Evolutionary conservation across 2,888 invertebrate genomes (phyloP), one percentile per base, ranked within the genome.

Genomic region (Lasioglossum pauxillum): DNA sequence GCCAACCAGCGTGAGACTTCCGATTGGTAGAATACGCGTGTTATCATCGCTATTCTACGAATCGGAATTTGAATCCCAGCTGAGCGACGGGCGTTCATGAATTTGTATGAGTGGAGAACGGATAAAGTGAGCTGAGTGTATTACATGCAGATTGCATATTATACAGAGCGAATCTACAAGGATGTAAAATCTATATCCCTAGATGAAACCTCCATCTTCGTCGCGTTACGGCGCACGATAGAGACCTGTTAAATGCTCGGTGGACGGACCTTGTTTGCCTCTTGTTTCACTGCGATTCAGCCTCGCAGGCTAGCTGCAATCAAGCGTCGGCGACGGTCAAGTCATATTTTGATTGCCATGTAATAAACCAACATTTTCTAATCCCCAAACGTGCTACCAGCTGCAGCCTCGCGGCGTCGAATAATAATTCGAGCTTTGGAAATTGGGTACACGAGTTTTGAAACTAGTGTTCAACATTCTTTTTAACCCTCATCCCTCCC

Each of bases 81-180:
- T 41, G 69, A 38, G 69, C n/a, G 46, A 16, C 46, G 16, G 38
- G 38, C 38, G 12, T 38, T 71, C 69, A 71, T 71, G 69, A 38
- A 71, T 71, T 71, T 71, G 38, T 71, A 38, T 71, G 69, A 38
- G 23, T 69, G 38, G 69, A 38, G 38, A 71, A 41, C 69, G 69
- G 41, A 71, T 71, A 41, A 71, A 71, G 69, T 71, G 38, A 71
- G 41, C 69, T n/a, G 69, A 71, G 69, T 41, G 69, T 71, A 71
- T 71, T 71, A 71, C 69, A 71, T 71, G 38, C 38, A 71, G 69
- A 71, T 71, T 71, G 69, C 69, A 41, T 71, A 71, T 71, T 71
- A 71, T 71, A 75, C 76, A 64, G 64, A 41, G 38, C 46, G 79
- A 41, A 41, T 71, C 67, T 67, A 67, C 69, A 71, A 71, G 23